Base-by-base conservation (phyloP, 2,888 invertebrate genomes). In the Mythimna pallens region DNA sequence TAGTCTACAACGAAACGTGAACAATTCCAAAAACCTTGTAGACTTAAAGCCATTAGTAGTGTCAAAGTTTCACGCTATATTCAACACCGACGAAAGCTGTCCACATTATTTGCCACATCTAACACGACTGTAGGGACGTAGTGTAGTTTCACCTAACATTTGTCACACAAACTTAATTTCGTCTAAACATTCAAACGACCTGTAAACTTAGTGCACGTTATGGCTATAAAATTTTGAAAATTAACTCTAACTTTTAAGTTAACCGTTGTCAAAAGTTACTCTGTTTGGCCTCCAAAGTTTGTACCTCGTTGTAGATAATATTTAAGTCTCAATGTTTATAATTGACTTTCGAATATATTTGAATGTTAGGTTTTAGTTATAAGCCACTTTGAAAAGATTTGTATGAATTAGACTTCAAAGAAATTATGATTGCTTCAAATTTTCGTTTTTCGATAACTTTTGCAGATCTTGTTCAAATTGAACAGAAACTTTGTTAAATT, bases 311-410 rank as follows among this genome's bases (percentile, higher is more conserved):
- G 85, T 87, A 86, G 82, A 80, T 85, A 82, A 14, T 84, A 81
- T 76, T 85, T 82, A 84, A 82, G 71, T 82, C 67, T 57, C 47
- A 65, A 73, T 82, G 79, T 84, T 87, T 85, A 73, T 84, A 86
- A 89, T 86, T 87, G 83, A 85, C 80, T 88, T 89, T 84, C 65
- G 62, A 87, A 84, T 83, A 74, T 62, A 80, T 80, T 70, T 70
- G 34, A 57, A 65, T 69, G 25, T 54, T 63, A 25, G n/a, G 22
- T 25, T 81, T 80, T 58, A 12, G 54, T 52, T 40, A 17, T 36
- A 55, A 70, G 64, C 25, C 2, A 61, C 30, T 68, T 81, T 64
- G 34, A 65, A 73, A 63, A 67, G n/a, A 73, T 65, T 73, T 61
- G 20, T 70, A 30, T 58, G 62, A 73, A 57, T 65, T 61, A 54